Evolutionary conservation across 2,113 vertebrate species (phyloP), one percentile per base, ranked within the genome.

Genomic region (Lepus europaeus): DNA sequence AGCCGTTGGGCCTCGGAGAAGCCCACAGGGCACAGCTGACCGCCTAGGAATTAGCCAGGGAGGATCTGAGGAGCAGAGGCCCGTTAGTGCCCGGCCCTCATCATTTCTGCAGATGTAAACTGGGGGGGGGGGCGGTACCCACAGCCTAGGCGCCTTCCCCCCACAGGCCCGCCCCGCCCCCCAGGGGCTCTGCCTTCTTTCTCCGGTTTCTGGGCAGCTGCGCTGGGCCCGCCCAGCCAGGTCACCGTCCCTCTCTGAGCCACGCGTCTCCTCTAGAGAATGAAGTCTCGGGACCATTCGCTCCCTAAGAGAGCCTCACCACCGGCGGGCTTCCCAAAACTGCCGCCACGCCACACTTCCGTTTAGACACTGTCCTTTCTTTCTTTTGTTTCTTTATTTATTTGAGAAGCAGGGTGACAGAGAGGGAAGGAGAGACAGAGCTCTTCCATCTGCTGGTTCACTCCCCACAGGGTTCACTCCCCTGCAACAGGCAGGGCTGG

Each of bases 61-160:
- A 91, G 89, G 96, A 64, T 93, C 96, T 95, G 56, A 14, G 19
- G 56, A 6, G 17, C 56, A 74, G 80, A 92, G 72, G 97, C 81
- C 97, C 96, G 93, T 96, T 95, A 97, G 96, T 96, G 96, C 96
- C 97, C 95, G 87, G 36, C 73, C 81, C 74, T 88, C 90, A 82
- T 94, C 90, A 97, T 96, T 85, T 73, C 90, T 86, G 90, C 88
- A 89, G 81, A 85, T 82, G 88, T 90, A 81, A 94, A 90, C 92
- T 93, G 45, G 45, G 7, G 45, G 45, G 6, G 45, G 45, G 45
- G 45, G 45, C 45, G 45, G 45, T 6, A 45, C 6, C 6, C 45
- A 45, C 45, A 45, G 45, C 45, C 45, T 45, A 45, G 45, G 45
- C 6, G 45, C 45, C 45, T 45, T 45, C 45, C 45, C 45, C 45